phyloP scores from a whole-genome alignment of 2,888 invertebrate genomes.

The Venustoraphidia nigricollis region DNA sequence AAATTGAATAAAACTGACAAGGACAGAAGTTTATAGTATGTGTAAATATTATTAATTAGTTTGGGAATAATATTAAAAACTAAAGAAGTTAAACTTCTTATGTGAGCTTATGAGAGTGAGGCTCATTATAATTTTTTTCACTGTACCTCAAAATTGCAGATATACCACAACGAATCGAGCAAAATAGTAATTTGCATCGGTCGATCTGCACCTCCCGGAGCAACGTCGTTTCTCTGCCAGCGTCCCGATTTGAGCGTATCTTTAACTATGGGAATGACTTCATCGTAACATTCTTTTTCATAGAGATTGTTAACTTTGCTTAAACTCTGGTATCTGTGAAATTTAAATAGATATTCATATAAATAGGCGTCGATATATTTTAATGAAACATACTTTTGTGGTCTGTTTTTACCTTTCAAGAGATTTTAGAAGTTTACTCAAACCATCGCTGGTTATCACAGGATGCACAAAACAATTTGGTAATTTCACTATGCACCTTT shows the following conservation, averaged over 20 bases:
- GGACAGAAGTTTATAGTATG: too few relatives aligned
- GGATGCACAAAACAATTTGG: constrained; percentile 38
- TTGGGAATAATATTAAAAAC: too few relatives aligned
- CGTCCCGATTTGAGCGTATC: constrained; percentile 35
- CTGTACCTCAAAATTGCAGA: constrained; percentile 12
- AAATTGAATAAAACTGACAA: too few relatives aligned
- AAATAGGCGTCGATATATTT: neutral
- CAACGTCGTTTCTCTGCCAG: constrained; percentile 26
- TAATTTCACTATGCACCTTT: constrained; percentile 25
- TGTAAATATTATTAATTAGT: too few relatives aligned
- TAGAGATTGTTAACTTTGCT: constrained; percentile 51
- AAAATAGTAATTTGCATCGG: constrained; percentile 29
- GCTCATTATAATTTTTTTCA: neutral
- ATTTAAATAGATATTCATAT: constrained; percentile 8
- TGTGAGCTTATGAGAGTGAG: too few relatives aligned
- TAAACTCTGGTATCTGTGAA: constrained; percentile 32
- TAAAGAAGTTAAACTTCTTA: too few relatives aligned
- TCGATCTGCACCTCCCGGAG: constrained; percentile 38
- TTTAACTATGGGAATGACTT: constrained; percentile 48
- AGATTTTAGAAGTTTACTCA: constrained; percentile 31
- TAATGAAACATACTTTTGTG: neutral
- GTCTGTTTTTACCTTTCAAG: constrained; percentile 29
- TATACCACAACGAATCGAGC: constrained; percentile 32
- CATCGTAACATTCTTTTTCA: constrained; percentile 43
- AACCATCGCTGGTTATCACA: constrained; percentile 28